These are phyloP conservation scores for Grallaria varia DNA, from an alignment of 2,113 vertebrate genomes.

Conservation along the genomic window DNA sequence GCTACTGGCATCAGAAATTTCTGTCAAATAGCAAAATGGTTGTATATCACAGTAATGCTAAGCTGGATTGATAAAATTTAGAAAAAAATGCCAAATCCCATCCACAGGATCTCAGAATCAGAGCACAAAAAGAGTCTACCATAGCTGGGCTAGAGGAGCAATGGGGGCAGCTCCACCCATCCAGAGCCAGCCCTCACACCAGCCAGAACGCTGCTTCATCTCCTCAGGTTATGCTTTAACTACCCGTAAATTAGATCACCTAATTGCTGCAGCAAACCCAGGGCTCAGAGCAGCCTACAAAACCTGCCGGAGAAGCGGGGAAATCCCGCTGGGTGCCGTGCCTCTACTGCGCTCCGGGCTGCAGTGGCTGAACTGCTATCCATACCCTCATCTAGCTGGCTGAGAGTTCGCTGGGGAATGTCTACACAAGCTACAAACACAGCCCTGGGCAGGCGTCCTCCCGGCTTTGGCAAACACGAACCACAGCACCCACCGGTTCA, in stretches of 20 bases:
- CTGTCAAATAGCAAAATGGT: neutral
- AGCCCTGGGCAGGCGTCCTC: neutral
- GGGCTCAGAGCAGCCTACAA: neutral
- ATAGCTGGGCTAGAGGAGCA: fast-evolving
- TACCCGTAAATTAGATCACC: neutral
- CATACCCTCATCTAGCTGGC: neutral
- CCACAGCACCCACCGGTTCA: neutral
- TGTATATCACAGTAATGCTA: neutral
- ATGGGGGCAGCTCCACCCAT: neutral
- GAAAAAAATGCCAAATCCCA: neutral
- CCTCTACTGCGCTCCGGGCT: neutral
- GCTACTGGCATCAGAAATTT: neutral
- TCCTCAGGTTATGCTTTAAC: neutral
- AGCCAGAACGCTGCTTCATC: neutral
- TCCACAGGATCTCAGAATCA: neutral
- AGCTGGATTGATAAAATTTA: neutral
- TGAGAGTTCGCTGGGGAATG: neutral
- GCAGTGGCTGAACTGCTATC: neutral
- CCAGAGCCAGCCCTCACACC: neutral
- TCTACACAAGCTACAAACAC: neutral
- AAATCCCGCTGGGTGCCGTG: neutral
- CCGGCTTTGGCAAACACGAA: neutral
- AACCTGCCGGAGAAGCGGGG: neutral
- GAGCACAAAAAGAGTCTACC: fast-evolving
- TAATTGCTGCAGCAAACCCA: neutral